These are phyloP conservation scores for Theretra japonica DNA, from an alignment of 2,888 invertebrate species.

Conservation along the genomic window DNA sequence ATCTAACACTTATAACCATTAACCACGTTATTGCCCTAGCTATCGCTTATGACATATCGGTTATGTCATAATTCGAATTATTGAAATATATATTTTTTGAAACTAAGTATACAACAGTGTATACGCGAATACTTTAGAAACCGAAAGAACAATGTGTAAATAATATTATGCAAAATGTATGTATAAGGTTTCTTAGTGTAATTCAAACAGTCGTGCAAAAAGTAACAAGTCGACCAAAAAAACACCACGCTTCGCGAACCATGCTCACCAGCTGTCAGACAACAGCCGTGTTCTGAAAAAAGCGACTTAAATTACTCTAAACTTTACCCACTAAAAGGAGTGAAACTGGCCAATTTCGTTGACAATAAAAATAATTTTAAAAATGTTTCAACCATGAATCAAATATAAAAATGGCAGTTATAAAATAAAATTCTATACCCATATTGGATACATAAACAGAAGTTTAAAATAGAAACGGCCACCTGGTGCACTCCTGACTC, in stretches of 20 bases:
- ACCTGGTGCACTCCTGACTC: constrained; percentile 73
- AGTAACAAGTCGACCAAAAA: constrained; percentile 67
- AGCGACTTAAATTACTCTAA: constrained; percentile 32
- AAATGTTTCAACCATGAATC: constrained; percentile 60
- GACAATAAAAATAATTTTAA: constrained; percentile 23
- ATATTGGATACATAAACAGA: constrained; percentile 73
- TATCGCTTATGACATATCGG: no score
- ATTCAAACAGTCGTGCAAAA: constrained; percentile 68
- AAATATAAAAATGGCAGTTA: constrained; percentile 71
- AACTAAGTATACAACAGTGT: no score
- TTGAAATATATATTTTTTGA: not conserved
- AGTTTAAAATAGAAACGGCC: constrained; percentile 75
- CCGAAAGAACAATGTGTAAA: not conserved
- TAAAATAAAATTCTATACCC: constrained; percentile 77
- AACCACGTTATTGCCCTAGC: no score
- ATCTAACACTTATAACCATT: no score
- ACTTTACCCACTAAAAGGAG: constrained; percentile 24
- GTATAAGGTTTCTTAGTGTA: constrained; percentile 72
- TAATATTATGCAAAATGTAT: constrained; percentile 41
- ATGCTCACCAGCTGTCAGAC: constrained; percentile 70
- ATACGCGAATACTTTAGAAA: no score
- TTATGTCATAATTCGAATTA: not conserved
- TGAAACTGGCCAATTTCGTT: constrained; percentile 20
- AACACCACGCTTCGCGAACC: constrained; percentile 76
- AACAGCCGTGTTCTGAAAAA: constrained; percentile 44